phyloP scores from a whole-genome alignment of 2,113 vertebrate genomes.

The Apteryx mantelli region DNA sequence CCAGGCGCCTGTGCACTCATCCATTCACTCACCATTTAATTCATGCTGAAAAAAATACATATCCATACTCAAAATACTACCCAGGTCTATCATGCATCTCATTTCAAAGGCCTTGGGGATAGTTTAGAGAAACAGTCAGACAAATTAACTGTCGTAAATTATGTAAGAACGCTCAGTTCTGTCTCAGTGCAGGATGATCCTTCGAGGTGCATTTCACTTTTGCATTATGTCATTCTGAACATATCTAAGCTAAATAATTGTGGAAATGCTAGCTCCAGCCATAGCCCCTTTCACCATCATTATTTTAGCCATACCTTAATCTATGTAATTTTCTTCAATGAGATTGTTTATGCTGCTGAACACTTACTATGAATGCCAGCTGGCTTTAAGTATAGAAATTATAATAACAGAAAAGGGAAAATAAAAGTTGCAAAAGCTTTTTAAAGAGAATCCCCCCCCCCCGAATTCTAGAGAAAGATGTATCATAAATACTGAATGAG shows the following conservation, averaged over 20 bases:
- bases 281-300: background rate
- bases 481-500: background rate
- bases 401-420: background rate
- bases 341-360: background rate
- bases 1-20: background rate
- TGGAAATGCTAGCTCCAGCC: background rate
- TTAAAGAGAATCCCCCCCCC: background rate
- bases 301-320: background rate
- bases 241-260: background rate
- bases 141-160: background rate
- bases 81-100: background rate
- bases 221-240: background rate
- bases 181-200: background rate
- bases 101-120: slow-evolving; percentile 4
- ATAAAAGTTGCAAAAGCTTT: slow-evolving; percentile 11
- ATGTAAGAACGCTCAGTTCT: background rate
- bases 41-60: background rate
- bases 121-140: background rate
- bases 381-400: background rate
- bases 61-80: background rate
- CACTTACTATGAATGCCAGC: background rate
- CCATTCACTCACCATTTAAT: background rate
- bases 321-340: background rate
- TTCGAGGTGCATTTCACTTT: background rate
- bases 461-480: background rate